Conservation (phyloP, 2,888 invertebrate genomes). For the Flabesymbios commensalis region DNA sequence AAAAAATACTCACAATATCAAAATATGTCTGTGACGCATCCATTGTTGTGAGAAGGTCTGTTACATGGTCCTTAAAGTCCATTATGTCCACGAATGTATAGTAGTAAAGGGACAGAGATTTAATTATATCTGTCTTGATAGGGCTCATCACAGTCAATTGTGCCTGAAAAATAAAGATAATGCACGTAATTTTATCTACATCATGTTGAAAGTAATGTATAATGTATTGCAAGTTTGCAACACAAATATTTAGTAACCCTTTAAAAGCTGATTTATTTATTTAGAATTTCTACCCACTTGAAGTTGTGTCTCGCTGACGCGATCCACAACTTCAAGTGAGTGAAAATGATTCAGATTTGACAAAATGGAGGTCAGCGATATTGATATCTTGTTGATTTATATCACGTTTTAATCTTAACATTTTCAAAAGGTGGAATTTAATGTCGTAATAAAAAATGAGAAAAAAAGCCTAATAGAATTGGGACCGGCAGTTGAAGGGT, state of each 20-base stretch:
- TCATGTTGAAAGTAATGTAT: not conserved
- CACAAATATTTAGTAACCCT: not conserved
- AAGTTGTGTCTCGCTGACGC: too few species aligned
- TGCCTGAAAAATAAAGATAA: constrained; percentile 8
- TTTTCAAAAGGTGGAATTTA: too few species aligned
- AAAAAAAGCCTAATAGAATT: too few species aligned
- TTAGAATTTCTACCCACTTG: too few species aligned
- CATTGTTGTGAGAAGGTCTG: constrained; percentile 78
- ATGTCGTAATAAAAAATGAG: too few species aligned
- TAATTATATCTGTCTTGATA: constrained; percentile 86
- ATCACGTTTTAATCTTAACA: too few species aligned
- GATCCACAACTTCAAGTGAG: too few species aligned
- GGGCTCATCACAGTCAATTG: constrained; percentile 79
- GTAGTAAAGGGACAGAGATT: constrained; percentile 94
- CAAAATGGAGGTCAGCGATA: too few species aligned
- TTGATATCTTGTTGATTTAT: too few species aligned
- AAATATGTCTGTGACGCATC: constrained; percentile 93
- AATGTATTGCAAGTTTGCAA: not conserved
- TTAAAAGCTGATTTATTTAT: not conserved
- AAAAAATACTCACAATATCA: constrained; percentile 76
- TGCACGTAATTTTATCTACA: too few species aligned
- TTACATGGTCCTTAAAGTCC: constrained; percentile 70
- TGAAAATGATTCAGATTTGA: too few species aligned
- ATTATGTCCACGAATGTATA: constrained; percentile 98
- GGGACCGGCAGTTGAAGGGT: too few species aligned